Base-by-base conservation (phyloP, 2,888 invertebrate species). In the Dasysyrphus albostriatus region DNA sequence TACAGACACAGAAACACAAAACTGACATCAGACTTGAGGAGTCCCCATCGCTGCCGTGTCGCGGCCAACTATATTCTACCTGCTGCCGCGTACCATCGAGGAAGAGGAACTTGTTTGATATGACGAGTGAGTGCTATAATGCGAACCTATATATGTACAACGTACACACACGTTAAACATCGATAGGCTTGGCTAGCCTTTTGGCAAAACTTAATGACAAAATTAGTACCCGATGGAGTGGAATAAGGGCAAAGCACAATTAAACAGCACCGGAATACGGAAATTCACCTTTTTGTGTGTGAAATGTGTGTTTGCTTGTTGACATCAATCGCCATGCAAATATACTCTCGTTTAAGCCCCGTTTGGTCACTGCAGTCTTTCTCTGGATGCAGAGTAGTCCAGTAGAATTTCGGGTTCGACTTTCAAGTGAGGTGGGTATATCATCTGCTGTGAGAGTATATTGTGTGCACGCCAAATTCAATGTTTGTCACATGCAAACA, bases 171-270 rank as follows among this genome's bases (percentile, higher is more conserved):
- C 39, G 14, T 39, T 47, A n/a, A 65, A 65, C 65, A 65, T 70
- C 29, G 37, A 65, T 67, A 78, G 79, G 79, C 75, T 79, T 70
- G 75, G 76, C 70, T 67, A 78, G 72, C 58, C 69, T 54, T 69
- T 69, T 69, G 69, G 51, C 73, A 54, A 56, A 69, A 78, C 67
- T 61, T 85, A 85, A 85, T 85, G 84, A 85, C 81, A 72, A 85
- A 85, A 85, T 85, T 85, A 85, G 83, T 84, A 75, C 51, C 70
- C 79, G 75, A 79, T 84, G 79, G 70, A 84, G 79, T 84, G 83
- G 75, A 84, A 84, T 79, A 75, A 76, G 74, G 75, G 75, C 74
- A 67, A 39, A 61, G 19, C 47, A 39, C 67, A 63, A 61, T 59
- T 59, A 83, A 67, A 73, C 51, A 75, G 59, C 49, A 49, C 78